Percentiles rank a stretch among this genome's conserved stretches.
phyloP scores from a whole-genome alignment of 2,888 invertebrate species.

The Tribolium freemani region DNA sequence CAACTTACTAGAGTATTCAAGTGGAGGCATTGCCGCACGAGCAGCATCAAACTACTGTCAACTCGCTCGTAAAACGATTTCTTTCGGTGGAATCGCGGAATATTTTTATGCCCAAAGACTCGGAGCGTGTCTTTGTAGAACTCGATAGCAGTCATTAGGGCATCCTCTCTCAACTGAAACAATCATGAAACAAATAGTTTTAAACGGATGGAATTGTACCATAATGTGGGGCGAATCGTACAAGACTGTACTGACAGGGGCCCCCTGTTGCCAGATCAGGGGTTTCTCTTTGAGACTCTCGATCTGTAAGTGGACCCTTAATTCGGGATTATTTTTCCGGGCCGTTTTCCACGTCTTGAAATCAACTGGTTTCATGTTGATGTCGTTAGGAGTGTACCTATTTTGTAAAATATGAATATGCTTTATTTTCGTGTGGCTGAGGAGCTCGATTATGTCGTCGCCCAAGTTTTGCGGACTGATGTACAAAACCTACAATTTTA shows the following conservation, averaged over 20 bases:
- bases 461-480: slow-evolving; percentile 83
- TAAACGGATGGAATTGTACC: not conserved
- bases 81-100: slow-evolving; percentile 77
- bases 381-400: slow-evolving; percentile 74
- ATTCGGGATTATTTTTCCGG: slow-evolving; percentile 72
- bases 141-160: slow-evolving; percentile 73
- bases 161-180: slow-evolving; percentile 69
- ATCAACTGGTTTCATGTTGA: slow-evolving; percentile 70
- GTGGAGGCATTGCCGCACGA: slow-evolving; percentile 77
- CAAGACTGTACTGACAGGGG: slow-evolving; percentile 77
- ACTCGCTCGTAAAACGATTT: slow-evolving; percentile 79
- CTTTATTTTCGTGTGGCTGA: slow-evolving; percentile 75
- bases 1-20: slow-evolving; percentile 76
- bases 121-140: slow-evolving; percentile 75
- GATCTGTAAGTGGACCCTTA: slow-evolving; percentile 79
- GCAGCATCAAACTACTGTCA: slow-evolving; percentile 77
- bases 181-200: not conserved
- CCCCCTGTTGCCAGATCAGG: slow-evolving; percentile 77
- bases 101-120: slow-evolving; percentile 77
- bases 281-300: slow-evolving; percentile 74
- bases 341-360: slow-evolving; percentile 68
- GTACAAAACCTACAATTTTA: slow-evolving; percentile 70
- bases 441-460: slow-evolving; percentile 77
- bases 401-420: slow-evolving; percentile 84
- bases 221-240: slow-evolving; percentile 75